Evolutionary conservation across 2,113 vertebrate genomes (phyloP).

Genomic region (Takifugu flavidus): DNA sequence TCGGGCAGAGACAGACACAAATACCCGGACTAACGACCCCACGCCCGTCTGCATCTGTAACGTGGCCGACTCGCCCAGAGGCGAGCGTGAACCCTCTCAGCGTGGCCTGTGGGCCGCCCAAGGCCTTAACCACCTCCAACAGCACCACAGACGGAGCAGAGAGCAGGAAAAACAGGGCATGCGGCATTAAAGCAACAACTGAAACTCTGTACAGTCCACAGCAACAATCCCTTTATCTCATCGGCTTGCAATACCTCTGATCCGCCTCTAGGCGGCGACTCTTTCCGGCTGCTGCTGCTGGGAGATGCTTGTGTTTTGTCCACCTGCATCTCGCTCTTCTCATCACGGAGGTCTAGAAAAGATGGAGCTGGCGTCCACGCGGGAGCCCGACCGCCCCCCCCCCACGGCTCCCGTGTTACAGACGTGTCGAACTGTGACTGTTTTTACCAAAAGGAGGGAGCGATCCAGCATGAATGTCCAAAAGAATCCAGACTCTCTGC

Average conservation of each 20-base stretch:
- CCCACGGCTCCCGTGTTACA: neutral
- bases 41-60: neutral
- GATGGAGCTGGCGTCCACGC: conserved; percentile 2
- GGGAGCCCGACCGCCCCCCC: conserved; percentile 12
- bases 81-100: conserved; percentile 8
- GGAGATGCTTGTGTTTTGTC: conserved; percentile 16
- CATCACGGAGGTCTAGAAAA: neutral
- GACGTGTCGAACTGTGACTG: conserved; percentile 9
- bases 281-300: conserved; percentile 28
- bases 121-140: conserved; percentile 62
- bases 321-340: conserved; percentile 23
- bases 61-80: conserved; percentile 6
- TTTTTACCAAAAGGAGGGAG: conserved; percentile 38
- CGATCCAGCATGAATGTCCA: conserved; percentile 20
- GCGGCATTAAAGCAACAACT: conserved; percentile 54
- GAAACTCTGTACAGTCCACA: conserved; percentile 67
- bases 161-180: conserved; percentile 47
- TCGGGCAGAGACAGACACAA: neutral
- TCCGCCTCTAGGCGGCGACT: conserved; percentile 44
- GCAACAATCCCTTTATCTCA: conserved; percentile 79
- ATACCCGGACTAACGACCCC: neutral
- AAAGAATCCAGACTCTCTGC: neutral
- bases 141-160: conserved; percentile 24
- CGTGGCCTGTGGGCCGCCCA: conserved; percentile 57
- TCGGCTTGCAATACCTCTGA: conserved; percentile 76